Conservation (phyloP, 2,113 vertebrate species). For the Cyanoliseus patagonus region DNA sequence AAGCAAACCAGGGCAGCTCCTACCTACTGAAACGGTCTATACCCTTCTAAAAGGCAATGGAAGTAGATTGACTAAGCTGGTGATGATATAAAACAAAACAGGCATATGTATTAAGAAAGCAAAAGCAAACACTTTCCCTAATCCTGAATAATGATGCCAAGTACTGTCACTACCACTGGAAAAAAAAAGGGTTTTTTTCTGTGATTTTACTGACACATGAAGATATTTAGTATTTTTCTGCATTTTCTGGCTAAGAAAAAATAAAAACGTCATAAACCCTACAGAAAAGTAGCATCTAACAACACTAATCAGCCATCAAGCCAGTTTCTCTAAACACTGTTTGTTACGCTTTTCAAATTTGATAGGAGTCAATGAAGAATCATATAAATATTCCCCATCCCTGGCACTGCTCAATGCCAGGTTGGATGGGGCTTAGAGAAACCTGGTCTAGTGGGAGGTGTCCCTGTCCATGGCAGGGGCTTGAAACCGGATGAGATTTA, state of each 20-base stretch:
- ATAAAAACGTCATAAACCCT: not conserved
- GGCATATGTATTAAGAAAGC: not conserved
- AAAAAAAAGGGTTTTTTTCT: not conserved
- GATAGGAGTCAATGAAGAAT: not conserved
- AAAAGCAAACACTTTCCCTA: not conserved
- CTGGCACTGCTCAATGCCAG: too few species aligned
- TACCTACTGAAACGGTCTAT: not conserved
- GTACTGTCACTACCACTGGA: not conserved
- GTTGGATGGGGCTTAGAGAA: too few species aligned
- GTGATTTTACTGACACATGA: not conserved
- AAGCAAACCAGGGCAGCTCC: not conserved
- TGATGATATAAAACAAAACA: not conserved
- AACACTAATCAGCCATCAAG: not conserved
- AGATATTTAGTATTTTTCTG: not conserved
- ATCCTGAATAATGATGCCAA: not conserved
- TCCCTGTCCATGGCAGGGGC: too few species aligned
- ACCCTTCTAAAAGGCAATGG: not conserved
- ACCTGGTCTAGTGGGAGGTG: too few species aligned
- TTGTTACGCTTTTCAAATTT: not conserved
- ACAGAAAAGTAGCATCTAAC: not conserved
- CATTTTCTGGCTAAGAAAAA: not conserved
- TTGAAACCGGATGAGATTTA: too few species aligned
- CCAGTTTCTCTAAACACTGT: not conserved
- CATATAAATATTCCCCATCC: not conserved
- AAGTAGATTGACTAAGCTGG: not conserved